These are phyloP conservation scores for Pollachius pollachius DNA, from an alignment of 2,113 vertebrate species.

Conservation along the genomic window DNA sequence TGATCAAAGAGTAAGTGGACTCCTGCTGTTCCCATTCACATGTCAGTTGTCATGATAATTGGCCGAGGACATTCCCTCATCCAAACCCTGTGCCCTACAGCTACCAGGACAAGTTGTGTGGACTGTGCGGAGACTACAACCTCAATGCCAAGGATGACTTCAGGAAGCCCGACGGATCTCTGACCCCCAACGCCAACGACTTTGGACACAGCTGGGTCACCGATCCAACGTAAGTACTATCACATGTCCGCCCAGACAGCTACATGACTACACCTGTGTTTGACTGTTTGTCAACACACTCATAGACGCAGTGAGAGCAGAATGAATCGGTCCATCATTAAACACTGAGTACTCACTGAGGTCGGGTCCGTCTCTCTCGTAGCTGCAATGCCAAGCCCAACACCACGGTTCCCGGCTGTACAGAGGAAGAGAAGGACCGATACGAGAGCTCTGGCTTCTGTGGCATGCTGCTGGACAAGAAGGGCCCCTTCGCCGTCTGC, in stretches of 20 bases:
- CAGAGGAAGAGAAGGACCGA: constrained; percentile 55
- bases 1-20: constrained; percentile 72
- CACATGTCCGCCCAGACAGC: too few species aligned
- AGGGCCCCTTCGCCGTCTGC: constrained; percentile 61
- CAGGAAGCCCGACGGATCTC: constrained; percentile 65
- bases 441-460: constrained; percentile 71
- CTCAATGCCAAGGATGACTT: constrained; percentile 68
- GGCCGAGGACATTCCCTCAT: not conserved
- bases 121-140: constrained; percentile 76
- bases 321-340: too few species aligned
- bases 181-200: constrained; percentile 53
- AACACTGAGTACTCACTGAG: too few species aligned
- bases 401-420: constrained; percentile 60
- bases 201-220: constrained; percentile 79
- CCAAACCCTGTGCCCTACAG: constrained; percentile 36
- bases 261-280: not conserved
- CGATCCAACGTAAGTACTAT: constrained; percentile 61
- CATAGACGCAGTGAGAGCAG: too few species aligned
- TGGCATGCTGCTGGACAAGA: constrained; percentile 61
- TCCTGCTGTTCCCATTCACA: not conserved
- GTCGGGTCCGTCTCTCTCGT: not conserved
- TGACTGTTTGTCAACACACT: too few species aligned
- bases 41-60: too few species aligned
- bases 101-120: constrained; percentile 67
- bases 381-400: constrained; percentile 70